A percentile compares a stretch with the other conserved stretches of the same genome.
phyloP scores from a whole-genome alignment of 2,797 vertebrate genomes.

The Typhlichthys subterraneus region DNA sequence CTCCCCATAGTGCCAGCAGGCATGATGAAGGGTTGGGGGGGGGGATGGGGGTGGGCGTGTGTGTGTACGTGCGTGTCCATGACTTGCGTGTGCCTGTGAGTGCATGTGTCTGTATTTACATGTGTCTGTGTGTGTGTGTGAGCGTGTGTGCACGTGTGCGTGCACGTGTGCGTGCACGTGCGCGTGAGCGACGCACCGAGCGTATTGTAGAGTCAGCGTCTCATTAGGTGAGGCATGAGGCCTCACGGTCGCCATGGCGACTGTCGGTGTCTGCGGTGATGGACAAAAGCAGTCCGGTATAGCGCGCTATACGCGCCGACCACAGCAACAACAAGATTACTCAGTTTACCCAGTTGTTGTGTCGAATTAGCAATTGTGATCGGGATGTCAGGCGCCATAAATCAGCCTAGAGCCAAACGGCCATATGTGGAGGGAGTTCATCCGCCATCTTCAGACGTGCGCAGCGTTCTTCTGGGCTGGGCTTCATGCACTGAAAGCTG shows the following conservation, averaged over 20 bases:
- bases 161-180: constrained; percentile 13
- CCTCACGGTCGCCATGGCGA: constrained; percentile 6
- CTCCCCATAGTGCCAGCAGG: constrained; percentile 77
- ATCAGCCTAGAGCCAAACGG: constrained; percentile 58
- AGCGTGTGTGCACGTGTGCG: constrained; percentile 33
- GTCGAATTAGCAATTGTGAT: constrained; percentile 60
- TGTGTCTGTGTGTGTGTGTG: constrained; percentile 41
- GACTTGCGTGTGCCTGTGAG: constrained; percentile 16
- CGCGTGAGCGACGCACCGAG: constrained; percentile 5
- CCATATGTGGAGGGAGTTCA: constrained; percentile 61
- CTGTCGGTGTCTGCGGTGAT: background rate
- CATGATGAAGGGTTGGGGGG: constrained; percentile 62
- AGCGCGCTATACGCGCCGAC: background rate
- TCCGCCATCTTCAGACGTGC: constrained; percentile 47
- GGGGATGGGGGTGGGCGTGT: constrained; percentile 42
- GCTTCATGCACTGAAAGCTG: constrained; percentile 35
- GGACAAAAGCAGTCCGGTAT: too few relatives aligned
- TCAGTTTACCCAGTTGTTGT: constrained; percentile 70
- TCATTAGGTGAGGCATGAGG: constrained; percentile 45
- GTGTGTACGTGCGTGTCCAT: constrained; percentile 32
- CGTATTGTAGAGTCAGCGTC: constrained; percentile 18
- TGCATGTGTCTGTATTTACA: constrained; percentile 15
- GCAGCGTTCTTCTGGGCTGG: constrained; percentile 20
- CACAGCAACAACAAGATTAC: constrained; percentile 53
- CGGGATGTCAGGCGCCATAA: constrained; percentile 55